Percentiles rank a stretch among this genome's conserved stretches.
Evolutionary conservation across 2,797 vertebrate genomes (phyloP).

Genomic region (Poeciliopsis presidionis): DNA sequence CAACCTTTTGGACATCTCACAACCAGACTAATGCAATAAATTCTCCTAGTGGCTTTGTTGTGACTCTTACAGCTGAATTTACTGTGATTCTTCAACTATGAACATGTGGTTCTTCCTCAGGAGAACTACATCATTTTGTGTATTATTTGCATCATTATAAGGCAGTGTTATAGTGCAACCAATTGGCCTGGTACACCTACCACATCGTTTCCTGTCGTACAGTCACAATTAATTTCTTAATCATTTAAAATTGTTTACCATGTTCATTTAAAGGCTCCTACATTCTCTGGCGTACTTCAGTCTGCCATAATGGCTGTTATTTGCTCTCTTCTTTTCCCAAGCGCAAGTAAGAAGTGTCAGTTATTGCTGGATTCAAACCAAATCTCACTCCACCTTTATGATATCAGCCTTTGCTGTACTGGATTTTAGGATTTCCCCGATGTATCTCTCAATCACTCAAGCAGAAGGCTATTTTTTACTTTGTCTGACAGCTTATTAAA

Average conservation of each 20-base stretch:
- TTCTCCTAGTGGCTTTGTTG: not conserved
- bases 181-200: too few species aligned
- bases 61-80: too few species aligned
- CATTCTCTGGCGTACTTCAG: too few species aligned
- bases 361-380: not conserved
- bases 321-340: not conserved
- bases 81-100: too few species aligned
- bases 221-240: too few species aligned
- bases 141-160: too few species aligned
- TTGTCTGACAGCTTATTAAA: not conserved
- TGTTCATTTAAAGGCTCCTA: too few species aligned
- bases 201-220: too few species aligned
- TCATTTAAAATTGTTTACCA: too few species aligned
- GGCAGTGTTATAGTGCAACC: too few species aligned
- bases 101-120: too few species aligned
- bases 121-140: too few species aligned
- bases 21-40: not conserved
- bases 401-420: not conserved
- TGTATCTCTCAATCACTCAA: not conserved
- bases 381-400: not conserved
- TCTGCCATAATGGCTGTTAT: not conserved
- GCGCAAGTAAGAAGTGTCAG: not conserved
- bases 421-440: not conserved
- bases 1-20: not conserved
- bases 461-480: not conserved